phyloP scores from a whole-genome alignment of 2,113 vertebrate genomes.

The Eptesicus fuscus region DNA sequence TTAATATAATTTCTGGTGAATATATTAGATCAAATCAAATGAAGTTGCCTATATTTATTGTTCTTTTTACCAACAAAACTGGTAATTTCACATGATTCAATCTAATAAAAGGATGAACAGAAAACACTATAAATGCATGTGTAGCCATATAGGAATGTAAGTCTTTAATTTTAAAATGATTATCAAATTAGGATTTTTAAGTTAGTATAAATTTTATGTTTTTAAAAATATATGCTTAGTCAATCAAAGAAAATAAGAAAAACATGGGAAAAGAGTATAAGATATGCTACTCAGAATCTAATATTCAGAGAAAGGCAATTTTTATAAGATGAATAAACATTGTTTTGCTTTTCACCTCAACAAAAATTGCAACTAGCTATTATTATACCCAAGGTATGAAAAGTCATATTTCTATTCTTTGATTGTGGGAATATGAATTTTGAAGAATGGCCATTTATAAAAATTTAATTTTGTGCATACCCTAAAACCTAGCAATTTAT shows the following conservation, averaged over 20 bases:
- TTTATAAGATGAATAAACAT: background rate
- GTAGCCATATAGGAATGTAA: background rate
- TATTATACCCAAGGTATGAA: background rate
- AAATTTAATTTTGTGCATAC: background rate
- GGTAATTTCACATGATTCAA: background rate
- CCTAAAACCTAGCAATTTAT: background rate
- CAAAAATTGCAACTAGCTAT: background rate
- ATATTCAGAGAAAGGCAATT: background rate
- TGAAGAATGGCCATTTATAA: background rate
- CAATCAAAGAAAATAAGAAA: background rate
- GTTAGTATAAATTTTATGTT: background rate
- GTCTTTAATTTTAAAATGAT: background rate
- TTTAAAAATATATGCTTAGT: background rate
- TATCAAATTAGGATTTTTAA: background rate
- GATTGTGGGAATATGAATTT: background rate
- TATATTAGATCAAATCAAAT: background rate
- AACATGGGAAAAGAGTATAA: background rate
- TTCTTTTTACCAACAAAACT: background rate
- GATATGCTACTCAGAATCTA: background rate
- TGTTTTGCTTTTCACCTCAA: background rate
- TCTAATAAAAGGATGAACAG: background rate
- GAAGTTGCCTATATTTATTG: background rate
- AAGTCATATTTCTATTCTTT: background rate
- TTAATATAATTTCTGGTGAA: background rate
- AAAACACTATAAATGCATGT: background rate